Base-by-base conservation (phyloP, 2,888 invertebrate species). In the Himalopsyche japonica region DNA sequence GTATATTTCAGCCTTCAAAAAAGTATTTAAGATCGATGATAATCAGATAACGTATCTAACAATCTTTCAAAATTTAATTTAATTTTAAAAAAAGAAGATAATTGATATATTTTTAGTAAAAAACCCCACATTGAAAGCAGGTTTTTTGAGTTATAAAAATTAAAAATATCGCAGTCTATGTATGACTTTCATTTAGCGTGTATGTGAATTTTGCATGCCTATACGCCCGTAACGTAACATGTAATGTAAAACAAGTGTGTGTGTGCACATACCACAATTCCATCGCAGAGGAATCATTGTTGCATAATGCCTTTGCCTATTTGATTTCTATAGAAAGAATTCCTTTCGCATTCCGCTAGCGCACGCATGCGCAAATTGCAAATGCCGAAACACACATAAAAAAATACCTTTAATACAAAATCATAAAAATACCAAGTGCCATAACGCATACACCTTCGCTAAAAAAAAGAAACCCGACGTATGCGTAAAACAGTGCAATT, bases 331-430 rank as follows among this genome's bases (percentile, higher is more conserved):
- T 64, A 18, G 78, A 30, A 48, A 78, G 76, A 83, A 83, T 84
- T 84, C 84, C 81, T 64, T 76, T 84, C 77, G 78, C 80, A 84
- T 84, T 81, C 77, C 81, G 77, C 37, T 18, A 30, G 37, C 64
- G 81, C 78, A 84, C 80, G 81, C 84, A 81, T 78, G 81, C 81
- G 81, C 81, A 47, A 77, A 77, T 43, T 20, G 37, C 70, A 15
- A 70, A 70, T 27, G 70, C 27, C 30, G 27, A 70, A 70, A 70
- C 70, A 70, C 12, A 27, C 70, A 70, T 27, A 70, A 70, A n/a
- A n/a, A 57, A 57, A 27, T 70, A 70, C 70, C 10, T 70, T 70
- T 70, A 70, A 30, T 20, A 34, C 77, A 77, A 43, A 20, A 32
- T 70, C 70, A 70, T 70, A 27, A 70, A 70, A 70, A 70, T 70